These are phyloP conservation scores for Okapia johnstoni DNA, from an alignment of 2,113 vertebrate species.

Conservation along the genomic window DNA sequence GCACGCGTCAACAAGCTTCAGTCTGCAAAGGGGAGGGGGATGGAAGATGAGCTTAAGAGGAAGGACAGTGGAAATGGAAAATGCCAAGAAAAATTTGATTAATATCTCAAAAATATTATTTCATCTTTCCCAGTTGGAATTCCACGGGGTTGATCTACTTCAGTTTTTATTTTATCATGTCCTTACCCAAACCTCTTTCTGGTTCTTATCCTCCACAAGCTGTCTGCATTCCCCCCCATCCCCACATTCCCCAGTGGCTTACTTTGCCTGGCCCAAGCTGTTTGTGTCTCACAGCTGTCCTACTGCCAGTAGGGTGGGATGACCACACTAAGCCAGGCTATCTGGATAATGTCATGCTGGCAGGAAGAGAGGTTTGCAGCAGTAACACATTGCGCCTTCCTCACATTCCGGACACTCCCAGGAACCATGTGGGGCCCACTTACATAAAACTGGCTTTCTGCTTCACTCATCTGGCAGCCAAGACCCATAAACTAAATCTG, in stretches of 20 bases:
- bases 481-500: constrained; percentile 34
- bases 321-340: constrained; percentile 17
- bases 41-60: neutral
- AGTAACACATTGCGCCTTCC: neutral
- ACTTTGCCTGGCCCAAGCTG: neutral
- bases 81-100: neutral
- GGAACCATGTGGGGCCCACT: constrained; percentile 7
- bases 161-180: neutral
- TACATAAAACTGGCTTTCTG: neutral
- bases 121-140: neutral
- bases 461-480: constrained; percentile 52
- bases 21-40: neutral
- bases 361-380: constrained; percentile 34
- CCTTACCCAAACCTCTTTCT: neutral
- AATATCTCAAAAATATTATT: neutral
- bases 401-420: constrained; percentile 63
- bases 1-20: neutral
- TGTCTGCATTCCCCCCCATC: neutral
- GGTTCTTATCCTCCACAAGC: neutral
- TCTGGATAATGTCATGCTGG: constrained; percentile 61
- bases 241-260: neutral
- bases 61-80: neutral
- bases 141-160: neutral
- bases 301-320: constrained; percentile 39
- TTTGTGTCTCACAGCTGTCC: constrained; percentile 44